Percentiles rank a stretch among this genome's conserved stretches.
phyloP scores from a whole-genome alignment of 2,888 invertebrate species.

The Eurois occulta region DNA sequence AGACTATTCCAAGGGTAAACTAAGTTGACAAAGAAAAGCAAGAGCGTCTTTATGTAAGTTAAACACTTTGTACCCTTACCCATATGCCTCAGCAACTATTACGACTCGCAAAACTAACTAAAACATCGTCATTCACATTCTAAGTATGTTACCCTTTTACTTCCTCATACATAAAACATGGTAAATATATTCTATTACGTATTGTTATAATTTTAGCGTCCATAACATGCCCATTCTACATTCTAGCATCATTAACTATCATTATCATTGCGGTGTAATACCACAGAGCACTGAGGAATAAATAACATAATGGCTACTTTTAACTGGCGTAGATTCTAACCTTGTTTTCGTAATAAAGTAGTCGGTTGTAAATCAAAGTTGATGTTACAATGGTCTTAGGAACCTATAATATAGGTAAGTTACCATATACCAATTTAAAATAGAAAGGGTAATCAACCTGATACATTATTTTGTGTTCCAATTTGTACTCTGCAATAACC shows the following conservation, averaged over 20 bases:
- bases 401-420: not conserved
- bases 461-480: not conserved
- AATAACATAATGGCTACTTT: constrained; percentile 54
- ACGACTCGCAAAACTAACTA: not conserved
- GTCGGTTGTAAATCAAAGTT: constrained; percentile 16
- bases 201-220: constrained; percentile 36
- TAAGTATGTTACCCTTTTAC: constrained; percentile 18
- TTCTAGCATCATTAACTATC: constrained; percentile 50
- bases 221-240: constrained; percentile 45
- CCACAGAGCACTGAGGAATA: constrained; percentile 30
- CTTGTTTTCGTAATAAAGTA: constrained; percentile 22
- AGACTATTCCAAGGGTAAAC: not conserved
- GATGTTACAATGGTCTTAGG: constrained; percentile 1
- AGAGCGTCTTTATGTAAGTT: not conserved
- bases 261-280: constrained; percentile 56
- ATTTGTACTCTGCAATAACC: constrained; percentile 1
- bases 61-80: not conserved
- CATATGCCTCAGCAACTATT: not conserved
- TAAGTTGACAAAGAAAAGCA: not conserved
- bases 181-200: constrained; percentile 33
- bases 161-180: constrained; percentile 17
- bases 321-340: constrained; percentile 35
- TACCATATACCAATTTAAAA: constrained; percentile 15
- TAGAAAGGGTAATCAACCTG: constrained; percentile 10
- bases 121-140: not conserved